A percentile compares a stretch with the other conserved stretches of the same genome.
phyloP scores from a whole-genome alignment of 1,140 invertebrate species.

The Solenopsis fugax region DNA sequence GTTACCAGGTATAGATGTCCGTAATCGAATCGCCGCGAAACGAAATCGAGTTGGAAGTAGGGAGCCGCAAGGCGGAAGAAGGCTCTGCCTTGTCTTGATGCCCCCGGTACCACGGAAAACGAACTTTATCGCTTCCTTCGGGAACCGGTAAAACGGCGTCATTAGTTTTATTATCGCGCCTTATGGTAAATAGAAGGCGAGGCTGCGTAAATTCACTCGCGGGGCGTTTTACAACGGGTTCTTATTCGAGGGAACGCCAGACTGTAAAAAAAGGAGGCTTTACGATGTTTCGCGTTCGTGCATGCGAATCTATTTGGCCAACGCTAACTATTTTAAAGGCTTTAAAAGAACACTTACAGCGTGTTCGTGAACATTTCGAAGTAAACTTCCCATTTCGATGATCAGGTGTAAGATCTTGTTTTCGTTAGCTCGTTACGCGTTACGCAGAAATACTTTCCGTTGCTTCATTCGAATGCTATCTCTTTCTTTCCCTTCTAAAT shows the following conservation, averaged over 20 bases:
- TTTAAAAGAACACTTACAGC: not conserved
- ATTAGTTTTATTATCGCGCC: constrained; percentile 50
- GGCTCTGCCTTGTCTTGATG: not conserved
- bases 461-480: not conserved
- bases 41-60: constrained; percentile 58
- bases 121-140: constrained; percentile 38
- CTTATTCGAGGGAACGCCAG: not conserved
- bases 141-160: not conserved
- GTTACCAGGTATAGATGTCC: not conserved
- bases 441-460: not conserved
- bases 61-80: constrained; percentile 24
- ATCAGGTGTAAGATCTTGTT: constrained; percentile 21
- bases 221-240: not conserved
- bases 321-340: constrained; percentile 20
- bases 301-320: constrained; percentile 9
- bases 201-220: constrained; percentile 12
- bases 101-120: not conserved
- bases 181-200: constrained; percentile 38
- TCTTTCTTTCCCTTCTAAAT: not conserved
- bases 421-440: not conserved
- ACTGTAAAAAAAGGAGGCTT: not conserved
- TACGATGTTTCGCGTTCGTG: not conserved
- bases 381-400: not conserved
- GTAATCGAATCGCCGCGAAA: constrained; percentile 50
- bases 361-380: not conserved